Conservation (phyloP, 2,888 invertebrate species). For the Meandrusa payeni region DNA sequence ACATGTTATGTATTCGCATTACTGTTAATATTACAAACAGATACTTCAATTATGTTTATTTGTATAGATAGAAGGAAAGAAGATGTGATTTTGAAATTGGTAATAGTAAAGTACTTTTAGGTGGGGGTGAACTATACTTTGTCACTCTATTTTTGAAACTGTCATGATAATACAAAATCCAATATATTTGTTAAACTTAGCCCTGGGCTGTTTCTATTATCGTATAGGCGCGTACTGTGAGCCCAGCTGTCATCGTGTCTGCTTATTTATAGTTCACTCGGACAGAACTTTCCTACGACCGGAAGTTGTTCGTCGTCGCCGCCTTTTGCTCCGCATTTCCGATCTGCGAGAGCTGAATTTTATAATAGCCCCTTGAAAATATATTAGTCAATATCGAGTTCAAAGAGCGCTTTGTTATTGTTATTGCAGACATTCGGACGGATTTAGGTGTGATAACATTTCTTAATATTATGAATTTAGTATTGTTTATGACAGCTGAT, state of each 20-base stretch:
- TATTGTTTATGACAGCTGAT: too few species aligned
- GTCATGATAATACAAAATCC: too few species aligned
- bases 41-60: too few species aligned
- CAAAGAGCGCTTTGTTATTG: slow-evolving; percentile 26
- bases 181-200: too few species aligned
- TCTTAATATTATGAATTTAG: too few species aligned
- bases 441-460: background rate
- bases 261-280: slow-evolving; percentile 10
- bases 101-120: too few species aligned
- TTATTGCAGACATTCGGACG: background rate
- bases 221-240: background rate
- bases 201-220: background rate
- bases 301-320: slow-evolving; percentile 40
- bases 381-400: slow-evolving; percentile 29
- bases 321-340: slow-evolving; percentile 34
- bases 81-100: too few species aligned
- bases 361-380: slow-evolving; percentile 30
- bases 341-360: slow-evolving; percentile 29
- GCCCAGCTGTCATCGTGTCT: slow-evolving; percentile 5
- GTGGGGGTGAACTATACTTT: too few species aligned
- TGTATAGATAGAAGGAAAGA: too few species aligned
- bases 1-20: too few species aligned
- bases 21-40: too few species aligned
- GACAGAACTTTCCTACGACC: slow-evolving; percentile 25
- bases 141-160: too few species aligned